phyloP scores from a whole-genome alignment of 2,113 vertebrate species.

The Phalacrocorax pelagicus region DNA sequence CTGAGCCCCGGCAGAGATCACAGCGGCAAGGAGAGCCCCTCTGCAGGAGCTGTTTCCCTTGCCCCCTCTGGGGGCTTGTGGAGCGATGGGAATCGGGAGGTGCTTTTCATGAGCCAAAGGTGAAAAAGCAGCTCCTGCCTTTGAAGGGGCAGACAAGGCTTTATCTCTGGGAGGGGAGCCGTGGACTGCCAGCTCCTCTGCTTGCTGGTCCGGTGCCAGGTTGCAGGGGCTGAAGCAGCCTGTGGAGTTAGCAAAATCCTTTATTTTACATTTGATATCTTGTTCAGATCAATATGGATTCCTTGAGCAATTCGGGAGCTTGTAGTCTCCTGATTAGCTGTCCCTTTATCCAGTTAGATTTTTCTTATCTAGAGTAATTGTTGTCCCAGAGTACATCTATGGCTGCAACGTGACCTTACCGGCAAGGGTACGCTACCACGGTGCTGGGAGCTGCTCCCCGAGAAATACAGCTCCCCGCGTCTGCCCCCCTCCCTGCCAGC shows the following conservation, averaged over 20 bases:
- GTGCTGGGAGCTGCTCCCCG: neutral
- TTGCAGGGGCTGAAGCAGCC: slow-evolving; percentile 21
- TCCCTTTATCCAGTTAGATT: slow-evolving; percentile 49
- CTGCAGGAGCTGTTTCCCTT: neutral
- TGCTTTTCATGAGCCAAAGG: neutral
- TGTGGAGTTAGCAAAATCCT: slow-evolving; percentile 30
- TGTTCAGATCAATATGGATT: slow-evolving; percentile 34
- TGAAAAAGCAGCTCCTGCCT: neutral
- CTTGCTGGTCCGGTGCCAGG: neutral
- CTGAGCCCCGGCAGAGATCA: fast-evolving
- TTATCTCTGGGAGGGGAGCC: neutral
- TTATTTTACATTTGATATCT: slow-evolving; percentile 44
- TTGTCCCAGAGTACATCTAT: slow-evolving; percentile 1
- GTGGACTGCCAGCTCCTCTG: neutral
- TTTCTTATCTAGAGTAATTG: slow-evolving; percentile 30
- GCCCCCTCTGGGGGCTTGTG: neutral
- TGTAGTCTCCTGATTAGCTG: slow-evolving; percentile 34
- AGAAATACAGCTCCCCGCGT: slow-evolving; percentile 15
- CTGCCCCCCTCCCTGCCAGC: neutral
- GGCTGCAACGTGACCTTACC: slow-evolving; percentile 7
- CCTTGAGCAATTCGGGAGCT: slow-evolving; percentile 3
- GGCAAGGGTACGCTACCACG: neutral
- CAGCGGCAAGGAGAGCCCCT: neutral
- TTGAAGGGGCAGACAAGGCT: neutral
- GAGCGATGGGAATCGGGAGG: neutral